Conservation (phyloP, 2,888 invertebrate species). For the Caradrina kadenii region DNA sequence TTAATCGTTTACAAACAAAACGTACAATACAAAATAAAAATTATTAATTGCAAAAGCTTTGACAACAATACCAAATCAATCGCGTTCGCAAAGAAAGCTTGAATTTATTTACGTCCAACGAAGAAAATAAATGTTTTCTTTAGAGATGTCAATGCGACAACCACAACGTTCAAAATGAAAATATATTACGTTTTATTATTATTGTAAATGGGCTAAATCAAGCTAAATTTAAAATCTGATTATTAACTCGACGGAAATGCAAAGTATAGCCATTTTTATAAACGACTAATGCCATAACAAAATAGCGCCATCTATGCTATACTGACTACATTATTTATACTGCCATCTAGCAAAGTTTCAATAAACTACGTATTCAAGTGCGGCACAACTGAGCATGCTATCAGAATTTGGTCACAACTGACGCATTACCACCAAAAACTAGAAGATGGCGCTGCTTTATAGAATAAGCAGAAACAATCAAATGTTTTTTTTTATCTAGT, state of each 20-base stretch:
- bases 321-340: accelerated
- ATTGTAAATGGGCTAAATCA: background rate
- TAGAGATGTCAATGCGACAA: background rate
- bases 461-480: no score
- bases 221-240: background rate
- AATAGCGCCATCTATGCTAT: slow-evolving; percentile 24
- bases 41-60: background rate
- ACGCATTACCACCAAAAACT: background rate
- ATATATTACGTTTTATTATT: background rate
- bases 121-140: background rate
- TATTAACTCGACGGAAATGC: background rate
- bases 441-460: slow-evolving; percentile 22
- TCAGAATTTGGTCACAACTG: no score
- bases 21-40: background rate
- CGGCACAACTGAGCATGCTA: accelerated
- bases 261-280: background rate
- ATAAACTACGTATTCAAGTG: background rate
- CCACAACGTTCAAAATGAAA: background rate
- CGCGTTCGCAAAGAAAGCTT: slow-evolving; percentile 3
- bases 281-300: background rate
- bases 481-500: background rate
- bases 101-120: background rate
- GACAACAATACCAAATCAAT: slow-evolving; percentile 11
- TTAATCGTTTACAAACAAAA: background rate
- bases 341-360: slow-evolving; percentile 8